Evolutionary conservation across 2,113 vertebrate genomes (phyloP).

Genomic region (Microcebus griseorufus): DNA sequence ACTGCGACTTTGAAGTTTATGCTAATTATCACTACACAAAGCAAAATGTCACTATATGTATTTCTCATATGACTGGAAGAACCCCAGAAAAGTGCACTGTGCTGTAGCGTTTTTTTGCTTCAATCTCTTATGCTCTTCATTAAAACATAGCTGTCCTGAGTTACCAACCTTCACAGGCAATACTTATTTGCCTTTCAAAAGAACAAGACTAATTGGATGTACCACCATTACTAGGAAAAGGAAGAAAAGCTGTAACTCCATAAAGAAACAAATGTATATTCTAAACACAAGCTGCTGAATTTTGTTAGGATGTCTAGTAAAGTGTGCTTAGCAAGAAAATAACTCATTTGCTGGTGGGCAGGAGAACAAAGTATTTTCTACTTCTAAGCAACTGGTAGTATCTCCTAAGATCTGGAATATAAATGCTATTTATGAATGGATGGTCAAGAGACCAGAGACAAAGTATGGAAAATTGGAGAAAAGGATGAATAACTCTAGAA

Average conservation of each 20-base stretch:
- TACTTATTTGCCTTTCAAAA: background rate
- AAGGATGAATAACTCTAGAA: background rate
- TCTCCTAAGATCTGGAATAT: background rate
- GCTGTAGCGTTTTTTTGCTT: too few relatives aligned
- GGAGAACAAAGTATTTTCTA: background rate
- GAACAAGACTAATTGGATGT: background rate
- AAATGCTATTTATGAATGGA: background rate
- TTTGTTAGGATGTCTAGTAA: background rate
- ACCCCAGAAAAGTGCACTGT: too few relatives aligned
- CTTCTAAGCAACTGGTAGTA: background rate
- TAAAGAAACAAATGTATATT: background rate
- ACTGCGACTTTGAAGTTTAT: background rate
- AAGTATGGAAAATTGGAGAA: accelerated
- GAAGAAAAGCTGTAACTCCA: background rate
- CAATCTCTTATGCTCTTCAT: too few relatives aligned
- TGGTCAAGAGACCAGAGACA: background rate
- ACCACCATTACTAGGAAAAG: background rate
- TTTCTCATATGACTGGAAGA: background rate
- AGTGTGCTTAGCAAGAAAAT: background rate
- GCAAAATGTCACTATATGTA: background rate
- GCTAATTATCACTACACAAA: background rate
- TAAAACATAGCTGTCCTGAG: background rate
- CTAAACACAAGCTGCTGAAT: background rate
- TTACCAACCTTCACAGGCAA: background rate
- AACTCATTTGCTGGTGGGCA: background rate